Evolutionary conservation across 1,140 invertebrate species (phyloP).

Genomic region (Gryllus bimaculatus): DNA sequence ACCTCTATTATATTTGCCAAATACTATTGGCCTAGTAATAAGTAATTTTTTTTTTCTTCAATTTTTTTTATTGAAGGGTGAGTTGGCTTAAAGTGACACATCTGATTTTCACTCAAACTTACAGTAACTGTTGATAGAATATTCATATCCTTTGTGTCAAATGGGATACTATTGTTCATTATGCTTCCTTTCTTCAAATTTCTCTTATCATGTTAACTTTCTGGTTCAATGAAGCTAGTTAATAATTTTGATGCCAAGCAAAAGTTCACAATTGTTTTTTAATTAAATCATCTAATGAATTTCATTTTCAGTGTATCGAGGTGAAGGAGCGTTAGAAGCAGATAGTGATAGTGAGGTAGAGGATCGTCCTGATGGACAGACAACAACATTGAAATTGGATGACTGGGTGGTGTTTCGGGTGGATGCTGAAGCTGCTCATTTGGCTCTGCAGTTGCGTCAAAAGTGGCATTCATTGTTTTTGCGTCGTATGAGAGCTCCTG

Average conservation of each 20-base stretch:
- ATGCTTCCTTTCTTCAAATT: neutral
- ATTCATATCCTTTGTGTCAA: too few species aligned
- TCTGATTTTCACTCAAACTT: too few species aligned
- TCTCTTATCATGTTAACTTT: neutral
- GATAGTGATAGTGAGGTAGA: slow-evolving; percentile 53
- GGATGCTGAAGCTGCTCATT: slow-evolving; percentile 52
- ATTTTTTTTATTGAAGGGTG: too few species aligned
- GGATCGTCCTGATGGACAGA: slow-evolving; percentile 48
- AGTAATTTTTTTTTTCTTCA: too few species aligned
- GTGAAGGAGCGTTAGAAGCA: slow-evolving; percentile 22
- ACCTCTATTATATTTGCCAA: too few species aligned
- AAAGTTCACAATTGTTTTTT: neutral
- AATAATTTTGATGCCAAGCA: neutral
- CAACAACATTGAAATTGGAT: slow-evolving; percentile 55
- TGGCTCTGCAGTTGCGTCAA: slow-evolving; percentile 61
- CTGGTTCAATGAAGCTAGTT: too few species aligned
- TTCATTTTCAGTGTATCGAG: slow-evolving; percentile 9
- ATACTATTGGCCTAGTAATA: too few species aligned
- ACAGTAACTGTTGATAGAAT: too few species aligned
- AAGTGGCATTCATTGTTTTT: slow-evolving; percentile 69
- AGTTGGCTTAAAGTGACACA: too few species aligned
- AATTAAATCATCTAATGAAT: neutral
- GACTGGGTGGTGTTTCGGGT: slow-evolving; percentile 72
- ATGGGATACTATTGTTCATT: neutral
- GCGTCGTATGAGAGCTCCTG: slow-evolving; percentile 59